phyloP scores from a whole-genome alignment of 2,797 vertebrate species.

The Cyprinella venusta region DNA sequence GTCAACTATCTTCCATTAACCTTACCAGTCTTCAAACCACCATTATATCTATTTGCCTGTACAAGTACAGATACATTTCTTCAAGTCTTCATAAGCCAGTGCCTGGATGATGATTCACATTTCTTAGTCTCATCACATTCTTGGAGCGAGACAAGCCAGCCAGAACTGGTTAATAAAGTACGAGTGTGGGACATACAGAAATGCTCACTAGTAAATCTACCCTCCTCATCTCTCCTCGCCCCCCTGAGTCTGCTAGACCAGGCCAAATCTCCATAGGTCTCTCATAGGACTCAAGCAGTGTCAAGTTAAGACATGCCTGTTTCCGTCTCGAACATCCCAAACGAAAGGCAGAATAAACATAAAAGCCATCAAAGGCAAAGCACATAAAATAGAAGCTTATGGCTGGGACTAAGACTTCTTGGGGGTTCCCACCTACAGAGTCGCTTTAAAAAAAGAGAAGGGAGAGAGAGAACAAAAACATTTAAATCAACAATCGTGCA shows the following conservation, averaged over 20 bases:
- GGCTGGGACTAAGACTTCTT: slow-evolving; percentile 46
- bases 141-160: background rate
- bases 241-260: slow-evolving; percentile 38
- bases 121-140: slow-evolving; percentile 6
- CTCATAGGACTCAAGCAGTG: slow-evolving; percentile 41
- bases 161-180: slow-evolving; percentile 30
- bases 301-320: slow-evolving; percentile 68
- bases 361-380: slow-evolving; percentile 63
- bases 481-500: background rate
- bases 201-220: slow-evolving; percentile 40
- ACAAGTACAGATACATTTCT: slow-evolving; percentile 11
- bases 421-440: slow-evolving; percentile 56
- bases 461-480: background rate
- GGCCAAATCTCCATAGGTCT: slow-evolving; percentile 41
- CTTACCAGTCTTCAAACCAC: slow-evolving; percentile 22
- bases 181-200: slow-evolving; percentile 29
- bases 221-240: slow-evolving; percentile 38
- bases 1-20: background rate
- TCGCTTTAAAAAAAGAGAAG: background rate
- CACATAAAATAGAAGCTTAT: slow-evolving; percentile 62
- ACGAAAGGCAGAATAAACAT: slow-evolving; percentile 65
- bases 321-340: slow-evolving; percentile 66
- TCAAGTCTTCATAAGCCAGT: slow-evolving; percentile 5
- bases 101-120: slow-evolving; percentile 28
- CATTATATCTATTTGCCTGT: slow-evolving; percentile 28